Conservation (phyloP, 2,113 vertebrate species). For the Butorides virescens region DNA sequence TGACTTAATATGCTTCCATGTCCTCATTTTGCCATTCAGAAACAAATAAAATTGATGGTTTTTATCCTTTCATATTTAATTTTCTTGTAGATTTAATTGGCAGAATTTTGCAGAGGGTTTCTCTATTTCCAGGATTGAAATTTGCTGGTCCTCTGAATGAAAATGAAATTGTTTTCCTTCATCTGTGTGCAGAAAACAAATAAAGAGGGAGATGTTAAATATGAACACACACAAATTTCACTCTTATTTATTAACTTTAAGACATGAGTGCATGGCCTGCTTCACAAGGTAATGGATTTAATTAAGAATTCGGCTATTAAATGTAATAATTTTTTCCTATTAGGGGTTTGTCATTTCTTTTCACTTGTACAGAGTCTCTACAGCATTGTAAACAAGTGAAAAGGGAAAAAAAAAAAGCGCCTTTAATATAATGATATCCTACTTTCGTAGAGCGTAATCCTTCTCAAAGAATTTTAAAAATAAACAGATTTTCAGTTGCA, state of each 20-base stretch:
- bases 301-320: slow-evolving; percentile 37
- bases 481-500: neutral
- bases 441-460: neutral
- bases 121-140: neutral
- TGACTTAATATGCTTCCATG: neutral
- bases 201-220: neutral
- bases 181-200: slow-evolving; percentile 3
- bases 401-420: neutral
- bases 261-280: neutral
- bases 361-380: neutral
- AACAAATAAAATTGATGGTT: neutral
- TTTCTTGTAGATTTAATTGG: slow-evolving; percentile 10
- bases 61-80: neutral
- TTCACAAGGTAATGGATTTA: slow-evolving; percentile 11
- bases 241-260: slow-evolving; percentile 3
- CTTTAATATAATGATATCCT: neutral
- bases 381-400: neutral
- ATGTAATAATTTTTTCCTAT: neutral
- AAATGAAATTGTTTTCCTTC: slow-evolving; percentile 11
- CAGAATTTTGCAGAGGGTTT: neutral
- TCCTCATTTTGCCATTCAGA: neutral
- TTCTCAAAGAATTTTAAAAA: neutral
- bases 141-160: neutral
- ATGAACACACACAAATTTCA: neutral
- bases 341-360: slow-evolving; percentile 9